Evolutionary conservation across 2,888 invertebrate genomes (phyloP), one percentile per base, ranked within the genome.

Genomic region (Cecidostiba fungosa): DNA sequence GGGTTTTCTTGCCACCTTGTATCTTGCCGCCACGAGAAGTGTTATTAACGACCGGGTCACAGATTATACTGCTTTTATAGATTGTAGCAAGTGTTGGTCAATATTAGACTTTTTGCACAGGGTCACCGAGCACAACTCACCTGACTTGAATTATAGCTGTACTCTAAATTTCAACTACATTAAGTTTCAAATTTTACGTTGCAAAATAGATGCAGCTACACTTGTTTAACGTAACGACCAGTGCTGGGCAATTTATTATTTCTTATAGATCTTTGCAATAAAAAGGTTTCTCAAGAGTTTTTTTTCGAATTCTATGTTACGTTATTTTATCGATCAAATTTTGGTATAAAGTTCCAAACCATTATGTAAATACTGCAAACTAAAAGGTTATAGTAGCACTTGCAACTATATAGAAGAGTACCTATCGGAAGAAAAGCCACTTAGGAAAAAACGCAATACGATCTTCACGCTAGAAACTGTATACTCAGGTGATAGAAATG

Each of bases 11-110:
- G 86, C 79, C 62, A 16, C 23, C 26, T 66, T 36, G 69, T 80
- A 59, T 81, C 73, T 84, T 70, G 78, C 69, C 26, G 23, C 14
- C 29, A 47, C 36, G 85, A 81, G 84, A 86, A 82, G 82, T 85
- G 85, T 86, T 85, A 87, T 86, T 86, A 86, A 86, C 83, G 86
- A 83, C 54, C 77, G 32, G 47, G 59, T 62, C 39, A 62, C 79
- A 86, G 79, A 87, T 82, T 85, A 85, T 76, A 76, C 62, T 72
- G 72, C 72, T 39, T 84, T 85, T 77, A 85, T 85, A 85, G 77
- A 82, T 84, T 77, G 74, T 84, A 84, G 81, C 73, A 47, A 70
- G 77, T 77, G 73, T 77, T 84, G 80, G 77, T 84, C 83, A 77
- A 82, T 82, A 54, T 69, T 26, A 85, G 19, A 62, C 72, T 86